Evolutionary conservation across 2,888 invertebrate species (phyloP), one percentile per base, ranked within the genome.

Genomic region (Pyrrhia umbra): DNA sequence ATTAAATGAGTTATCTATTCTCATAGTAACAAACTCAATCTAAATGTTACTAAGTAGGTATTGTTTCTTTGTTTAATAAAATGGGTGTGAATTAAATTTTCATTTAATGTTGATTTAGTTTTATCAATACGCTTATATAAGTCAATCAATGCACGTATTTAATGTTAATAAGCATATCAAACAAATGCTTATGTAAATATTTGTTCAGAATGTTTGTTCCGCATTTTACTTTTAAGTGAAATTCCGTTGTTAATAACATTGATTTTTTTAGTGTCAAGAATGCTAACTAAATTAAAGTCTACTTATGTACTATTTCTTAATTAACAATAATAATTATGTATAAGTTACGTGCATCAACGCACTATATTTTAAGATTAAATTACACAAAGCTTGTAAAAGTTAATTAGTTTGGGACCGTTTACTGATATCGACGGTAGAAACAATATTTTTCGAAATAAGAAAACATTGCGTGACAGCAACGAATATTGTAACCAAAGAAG

Each of bases 71-170:
- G 63, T 68, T 52, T 52, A 63, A 34, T 37, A 20, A 37, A 58
- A 58, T 68, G 43, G 56, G 39, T 47, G 39, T 68, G 46, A 72
- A 63, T 73, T 39, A 30, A 51, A 66, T 60, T 60, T 66, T 52
- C 37, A 10, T 66, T 65, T 54, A 66, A 68, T 66, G 67, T 60
- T 68, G 16, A 74, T 63, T 72, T 42, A 52, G 13, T 74, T 74
- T 63, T 63, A 20, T 34, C 16, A 55, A 6, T 55, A 50, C 30
- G 13, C 27, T 49, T 16, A 58, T 21, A 21, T 54, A 34, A 58
- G 18, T 55, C 30, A 56, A 58, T 68, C 46, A 51, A 8, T 21
- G 6, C 20, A 42, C 9, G 21, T 52, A 23, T 46, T 63, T 55
- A 43, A 30, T 46, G 50, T 74, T 62, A 54, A 71, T 71, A 27